Evolutionary conservation across 2,888 invertebrate species (phyloP).

Genomic region (Chrysolina haemoptera): DNA sequence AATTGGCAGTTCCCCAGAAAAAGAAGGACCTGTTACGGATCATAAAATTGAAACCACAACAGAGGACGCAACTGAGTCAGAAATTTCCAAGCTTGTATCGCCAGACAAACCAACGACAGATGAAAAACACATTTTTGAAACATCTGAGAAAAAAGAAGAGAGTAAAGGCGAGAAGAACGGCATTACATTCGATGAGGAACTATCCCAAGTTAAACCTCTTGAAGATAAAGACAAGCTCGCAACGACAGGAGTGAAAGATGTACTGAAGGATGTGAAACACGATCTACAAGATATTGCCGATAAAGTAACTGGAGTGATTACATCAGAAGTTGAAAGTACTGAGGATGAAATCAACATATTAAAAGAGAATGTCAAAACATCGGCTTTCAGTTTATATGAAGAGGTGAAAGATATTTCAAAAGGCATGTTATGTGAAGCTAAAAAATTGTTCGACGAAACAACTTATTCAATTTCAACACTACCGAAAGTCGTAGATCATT

Average conservation of each 20-base stretch:
- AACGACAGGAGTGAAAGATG: constrained; percentile 7
- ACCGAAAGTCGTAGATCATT: not conserved
- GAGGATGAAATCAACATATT: constrained; percentile 1
- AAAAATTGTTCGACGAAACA: constrained; percentile 18
- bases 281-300: not conserved
- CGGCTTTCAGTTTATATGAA: constrained; percentile 2
- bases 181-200: not conserved
- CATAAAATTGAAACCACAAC: no score
- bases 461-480: constrained; percentile 19
- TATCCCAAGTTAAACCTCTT: not conserved
- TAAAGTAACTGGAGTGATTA: not conserved
- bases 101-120: no score
- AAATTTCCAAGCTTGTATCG: no score
- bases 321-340: constrained; percentile 2
- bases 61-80: no score
- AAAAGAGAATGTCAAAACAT: constrained; percentile 5
- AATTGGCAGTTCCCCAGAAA: not conserved
- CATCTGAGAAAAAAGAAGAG: no score
- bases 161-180: no score
- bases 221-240: not conserved
- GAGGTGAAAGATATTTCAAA: constrained; percentile 18
- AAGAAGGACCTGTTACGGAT: no score
- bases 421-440: not conserved
- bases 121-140: no score
- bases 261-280: constrained; percentile 1